Evolutionary conservation across 1,140 invertebrate species (phyloP), one percentile per base, ranked within the genome.

Genomic region (Scaptomyza montana): DNA sequence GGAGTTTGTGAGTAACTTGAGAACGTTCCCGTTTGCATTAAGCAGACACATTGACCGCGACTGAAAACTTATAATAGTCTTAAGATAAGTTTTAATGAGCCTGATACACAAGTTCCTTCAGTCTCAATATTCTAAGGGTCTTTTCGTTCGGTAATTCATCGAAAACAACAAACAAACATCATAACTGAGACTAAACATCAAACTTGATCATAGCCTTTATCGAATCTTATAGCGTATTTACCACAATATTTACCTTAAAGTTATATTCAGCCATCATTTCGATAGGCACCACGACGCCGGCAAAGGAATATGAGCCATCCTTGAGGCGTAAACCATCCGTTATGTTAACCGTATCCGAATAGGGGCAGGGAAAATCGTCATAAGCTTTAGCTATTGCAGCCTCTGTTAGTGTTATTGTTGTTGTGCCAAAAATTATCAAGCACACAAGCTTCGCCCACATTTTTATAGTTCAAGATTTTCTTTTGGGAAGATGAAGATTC

Each of bases 271-370:
- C 89, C 12, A 85, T 61, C 8, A 89, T 19, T 8, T 80, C 54
- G 0, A 78, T 51, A 0, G 89, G 89, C 43, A 91, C 63, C 2
- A 91, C 36, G 1, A 91, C 33, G 5, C 85, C 85, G 2, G 63
- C 90, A 46, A 67, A 87, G 0, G 89, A 90, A 33, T 91, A 91
- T 9, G 90, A 90, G 7, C 90, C 90, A 57, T 91, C 89, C 45
- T 84, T 84, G 0, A 91, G 55, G 0, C 86, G 73, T 0, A 91
- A 43, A 0, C 85, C 90, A 16, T 91, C 86, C 9, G 85, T 87
- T 4, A 91, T 85, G 47, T 91, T 91, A 0, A 91, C 86, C 0
- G 90, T 91, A 5, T 90, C 51, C 2, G 77, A 72, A 33, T 78
- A 91, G 49, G 64, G 46, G 43, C 90, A 91, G 4, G 90, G 90